Percentiles rank a stretch among this genome's conserved stretches.
Conservation (phyloP, 2,797 vertebrate species). For the Onychomys arenicola region DNA sequence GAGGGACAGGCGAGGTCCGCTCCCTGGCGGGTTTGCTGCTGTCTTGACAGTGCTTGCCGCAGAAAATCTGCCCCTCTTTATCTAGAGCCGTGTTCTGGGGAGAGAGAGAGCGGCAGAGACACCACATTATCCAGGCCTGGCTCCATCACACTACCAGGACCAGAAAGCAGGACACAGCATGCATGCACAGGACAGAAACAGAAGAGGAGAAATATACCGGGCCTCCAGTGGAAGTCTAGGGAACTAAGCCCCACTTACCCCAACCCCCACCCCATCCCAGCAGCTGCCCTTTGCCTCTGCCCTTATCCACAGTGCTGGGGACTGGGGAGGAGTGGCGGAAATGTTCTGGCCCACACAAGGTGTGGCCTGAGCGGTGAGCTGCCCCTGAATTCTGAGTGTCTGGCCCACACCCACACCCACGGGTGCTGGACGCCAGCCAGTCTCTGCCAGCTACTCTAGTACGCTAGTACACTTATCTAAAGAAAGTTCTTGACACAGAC, state of each 20-base stretch:
- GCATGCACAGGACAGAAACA: conserved; percentile 85
- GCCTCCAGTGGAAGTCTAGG: background rate
- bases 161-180: conserved; percentile 80
- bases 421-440: background rate
- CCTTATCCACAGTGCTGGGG: background rate
- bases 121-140: background rate
- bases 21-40: conserved; percentile 77
- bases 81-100: conserved; percentile 98
- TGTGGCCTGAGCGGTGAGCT: background rate
- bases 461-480: background rate
- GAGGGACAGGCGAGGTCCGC: conserved; percentile 79
- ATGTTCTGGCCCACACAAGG: background rate
- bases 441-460: background rate
- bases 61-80: conserved; percentile 94
- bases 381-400: background rate
- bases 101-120: conserved; percentile 76
- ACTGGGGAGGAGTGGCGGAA: background rate
- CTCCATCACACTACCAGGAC: background rate
- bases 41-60: conserved; percentile 87
- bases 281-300: background rate
- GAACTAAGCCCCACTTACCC: background rate
- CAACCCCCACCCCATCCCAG: background rate
- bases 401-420: background rate
- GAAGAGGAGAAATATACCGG: conserved; percentile 86
- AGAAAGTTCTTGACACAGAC: background rate